Base-by-base conservation (phyloP, 2,888 invertebrate species). In the Stenotaenia linearis region DNA sequence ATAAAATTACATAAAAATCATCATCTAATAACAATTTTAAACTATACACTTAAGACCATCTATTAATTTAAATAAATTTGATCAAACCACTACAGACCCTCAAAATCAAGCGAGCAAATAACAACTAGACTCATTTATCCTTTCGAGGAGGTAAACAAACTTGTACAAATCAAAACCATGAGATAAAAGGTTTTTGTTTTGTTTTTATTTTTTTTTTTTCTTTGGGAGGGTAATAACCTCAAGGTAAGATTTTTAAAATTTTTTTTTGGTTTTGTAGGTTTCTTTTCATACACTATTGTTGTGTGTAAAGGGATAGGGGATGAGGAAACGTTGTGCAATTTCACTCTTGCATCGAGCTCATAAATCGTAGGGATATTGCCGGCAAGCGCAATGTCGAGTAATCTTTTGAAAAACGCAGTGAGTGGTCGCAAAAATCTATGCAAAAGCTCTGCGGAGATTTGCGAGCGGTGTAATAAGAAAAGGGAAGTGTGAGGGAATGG, bases 121-220 rank as follows among this genome's bases (percentile, higher is more conserved):
- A 69, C 69, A 69, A 69, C 25, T 69, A 10, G 28, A 69, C 69
- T 69, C 69, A 69, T 69, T 69, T 69, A 69, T 69, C 69, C 69
- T 69, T 28, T 28, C 4, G 25, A 69, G 69, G 69, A 69, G 69
- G 69, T 69, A 28, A 9, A n/a, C 69, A 25, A 69, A 69, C 50
- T 50, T 7, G 18, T 50, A 50, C 69, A 69, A 69, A 69, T 69
- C 69, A 69, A 69, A 15, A 4, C 23, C 9, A 69, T 7, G 3
- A 18, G 50, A 50, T 74, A 25, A 74, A 15, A 10, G 4, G 23
- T 56, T 4, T 21, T 4, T 56, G 23, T 56, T 56, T 56, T 56
- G 4, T 56, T 56, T 56, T 25, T 18, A 30, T 75, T 18, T 75
- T 30, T 30, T 30, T 5, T 4, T 21, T 23, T 18, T 74, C 4